Base-by-base conservation (phyloP, 2,113 vertebrate species). In the Lasiurus cinereus region DNA sequence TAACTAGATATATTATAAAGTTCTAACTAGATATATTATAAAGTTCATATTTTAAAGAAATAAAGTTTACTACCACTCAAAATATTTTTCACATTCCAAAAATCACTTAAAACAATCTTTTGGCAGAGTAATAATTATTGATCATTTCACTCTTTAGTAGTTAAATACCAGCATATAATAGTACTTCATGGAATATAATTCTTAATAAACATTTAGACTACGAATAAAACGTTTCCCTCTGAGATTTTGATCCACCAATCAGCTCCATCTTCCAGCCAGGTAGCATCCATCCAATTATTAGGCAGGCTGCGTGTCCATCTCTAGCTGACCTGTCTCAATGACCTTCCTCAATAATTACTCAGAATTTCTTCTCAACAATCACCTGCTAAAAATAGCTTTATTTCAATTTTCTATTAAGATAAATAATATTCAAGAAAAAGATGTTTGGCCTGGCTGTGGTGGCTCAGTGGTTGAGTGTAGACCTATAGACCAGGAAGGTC, bases 201-300 rank as follows among this genome's bases (percentile, higher is more conserved):
- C 88, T 83, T 83, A 87, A 90, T 85, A 87, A 87, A 74, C 69
- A 90, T 62, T 95, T 94, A 90, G 96, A 78, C 88, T 95, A 96
- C 92, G 90, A 88, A 80, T 24, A 10, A 36, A 83, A 93, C 18
- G 76, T 89, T 89, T 92, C 93, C 83, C 90, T 95, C 54, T 93
- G 95, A 83, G 72, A 97, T 84, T 96, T 24, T 94, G 95, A 96
- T 97, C 88, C 94, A 94, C 89, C 95, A 95, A 64, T 92, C 91
- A 94, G 66, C 86, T 97, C 95, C 59, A 13, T 96, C 88, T 94
- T 95, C 93, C 95, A 97, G 39, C 62, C 90, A 96, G 97, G 94
- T 83, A 96, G 94, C 78, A 83, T 69, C 96, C 95, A 94, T 29
- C 96, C 96, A 90, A 43, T 64, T 46, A 94, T 78, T 21, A 91